Evolutionary conservation across 2,113 vertebrate species (phyloP), one percentile per base, ranked within the genome.

Genomic region (Etheostoma cragini): DNA sequence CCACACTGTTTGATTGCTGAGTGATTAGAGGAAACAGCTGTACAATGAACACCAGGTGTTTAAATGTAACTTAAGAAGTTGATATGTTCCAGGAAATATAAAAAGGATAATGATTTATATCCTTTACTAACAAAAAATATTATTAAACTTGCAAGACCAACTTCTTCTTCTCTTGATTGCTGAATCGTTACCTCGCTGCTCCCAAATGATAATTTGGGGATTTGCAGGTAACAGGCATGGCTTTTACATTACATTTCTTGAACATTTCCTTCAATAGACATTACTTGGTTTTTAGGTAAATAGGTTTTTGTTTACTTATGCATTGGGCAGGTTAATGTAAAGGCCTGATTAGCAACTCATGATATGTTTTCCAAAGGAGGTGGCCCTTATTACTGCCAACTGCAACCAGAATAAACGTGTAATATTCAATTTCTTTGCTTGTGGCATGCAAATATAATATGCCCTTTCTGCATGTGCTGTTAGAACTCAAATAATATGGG

Each of bases 121-220:
- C 38, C 19, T 26, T 50, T 26, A 13, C 21, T 26, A 7, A 45
- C 19, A 54, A 46, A 45, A 58, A 70, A 68, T 26, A 72, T 53
- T 72, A 21, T 21, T 4, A 76, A 74, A 33, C 53, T 65, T 33
- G 17, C 19, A 26, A 60, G 33, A 76, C 22, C 21, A 67, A 22
- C 17, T n/a, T 71, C 10, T 47, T 30, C 8, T 70, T 38, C 63
- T 57, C 24, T 67, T 26, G 19, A 15, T 13, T 50, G 60, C 6
- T 42, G n/a, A 35, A 38, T 61, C 26, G 6, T 58, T 53, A 30
- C 10, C 17, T 52, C 14, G 30, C 21, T 35, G 30, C 49, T 56
- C 49, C 33, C 15, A 68, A 17, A 19, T 68, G 22, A 35, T 8
- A 42, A 30, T 22, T 58, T 68, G 54, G 54, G 22, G 53, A 35